Evolutionary conservation across 2,113 vertebrate species (phyloP).

Genomic region (Petrocephalus microphthalmus): DNA sequence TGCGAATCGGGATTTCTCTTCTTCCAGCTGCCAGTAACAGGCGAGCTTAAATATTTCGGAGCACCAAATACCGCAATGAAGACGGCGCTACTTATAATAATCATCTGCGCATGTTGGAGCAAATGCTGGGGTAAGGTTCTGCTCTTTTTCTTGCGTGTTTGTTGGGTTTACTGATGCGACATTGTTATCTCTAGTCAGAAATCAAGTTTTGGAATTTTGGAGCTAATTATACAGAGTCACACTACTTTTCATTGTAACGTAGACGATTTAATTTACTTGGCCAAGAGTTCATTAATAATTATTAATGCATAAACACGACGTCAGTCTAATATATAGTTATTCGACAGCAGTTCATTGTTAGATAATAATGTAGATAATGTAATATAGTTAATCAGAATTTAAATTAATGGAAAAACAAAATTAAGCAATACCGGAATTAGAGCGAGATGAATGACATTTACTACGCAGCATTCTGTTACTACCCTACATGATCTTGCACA

Average conservation of each 20-base stretch:
- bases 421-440: not conserved
- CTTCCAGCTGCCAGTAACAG: not conserved
- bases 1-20: not conserved
- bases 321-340: not conserved
- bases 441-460: not conserved
- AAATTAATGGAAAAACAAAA: not conserved
- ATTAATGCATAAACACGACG: not conserved
- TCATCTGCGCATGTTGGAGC: constrained; percentile 24
- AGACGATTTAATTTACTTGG: not conserved
- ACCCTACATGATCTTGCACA: not conserved
- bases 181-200: not conserved
- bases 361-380: not conserved
- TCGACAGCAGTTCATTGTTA: not conserved
- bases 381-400: not conserved
- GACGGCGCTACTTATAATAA: constrained; percentile 19
- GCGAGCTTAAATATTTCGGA: not conserved
- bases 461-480: not conserved
- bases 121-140: constrained; percentile 31
- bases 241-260: not conserved
- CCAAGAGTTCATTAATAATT: not conserved
- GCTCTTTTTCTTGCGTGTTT: not conserved
- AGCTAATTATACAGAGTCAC: not conserved
- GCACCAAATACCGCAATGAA: constrained; percentile 26
- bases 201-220: not conserved
- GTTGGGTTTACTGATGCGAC: not conserved